Evolutionary conservation across 2,113 vertebrate species (phyloP), one percentile per base, ranked within the genome.

Genomic region (Podarcis cretensis): DNA sequence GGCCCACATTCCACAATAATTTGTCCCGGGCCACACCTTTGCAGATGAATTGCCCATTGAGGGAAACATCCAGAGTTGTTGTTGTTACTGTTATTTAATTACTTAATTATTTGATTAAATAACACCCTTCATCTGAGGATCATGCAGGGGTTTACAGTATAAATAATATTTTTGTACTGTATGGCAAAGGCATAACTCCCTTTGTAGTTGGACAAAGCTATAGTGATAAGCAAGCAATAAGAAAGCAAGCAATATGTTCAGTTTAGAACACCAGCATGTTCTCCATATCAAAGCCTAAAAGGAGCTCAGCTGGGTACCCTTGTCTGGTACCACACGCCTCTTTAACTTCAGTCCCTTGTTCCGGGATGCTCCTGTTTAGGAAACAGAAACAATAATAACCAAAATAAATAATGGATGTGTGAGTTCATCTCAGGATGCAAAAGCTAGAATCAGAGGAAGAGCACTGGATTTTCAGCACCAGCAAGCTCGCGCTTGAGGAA

Each of bases 321-420:
- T 87, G 54, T 83, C 87, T 86, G 86, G 90, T 73, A 88, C 18
- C 71, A 84, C 66, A 77, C 32, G 5, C 76, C 27, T 79, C 89
- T 87, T 90, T 69, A 81, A 86, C 10, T 40, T 90, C 88, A 77
- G 3, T 88, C 75, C 85, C 30, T 73, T 89, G 73, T 89, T 82
- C 87, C 82, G 84, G 63, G 74, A 12, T 74, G 35, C 14, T 5
- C 0, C 86, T 91, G 35, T 94, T 94, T 96, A 94, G 93, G 90
- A 93, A 96, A 94, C 89, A 25, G 57, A 92, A 92, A 95, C 93
- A 86, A 85, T 48, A 94, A 91, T 73, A 89, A 89, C 90, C 12
- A 90, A 92, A 90, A 93, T 96, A 94, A 96, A 95, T 94, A 88
- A 94, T 91, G 74, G 80, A 94, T 94, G 40, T 84, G 82, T 66